Conservation (phyloP, 2,113 vertebrate species). For the Naja naja region DNA sequence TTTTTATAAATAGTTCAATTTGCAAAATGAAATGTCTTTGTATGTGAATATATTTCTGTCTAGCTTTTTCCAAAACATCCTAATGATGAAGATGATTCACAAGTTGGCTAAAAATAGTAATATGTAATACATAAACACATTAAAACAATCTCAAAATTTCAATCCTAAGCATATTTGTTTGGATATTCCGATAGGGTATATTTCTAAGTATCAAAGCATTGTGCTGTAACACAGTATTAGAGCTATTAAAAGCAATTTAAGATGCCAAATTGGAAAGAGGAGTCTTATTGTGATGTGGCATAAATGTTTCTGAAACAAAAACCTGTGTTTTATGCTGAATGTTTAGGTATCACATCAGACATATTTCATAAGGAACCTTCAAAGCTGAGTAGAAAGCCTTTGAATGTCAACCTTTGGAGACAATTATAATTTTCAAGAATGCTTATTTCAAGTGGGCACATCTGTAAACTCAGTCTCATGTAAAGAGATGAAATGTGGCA, state of each 20-base stretch:
- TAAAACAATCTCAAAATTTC: neutral
- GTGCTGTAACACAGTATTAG: neutral
- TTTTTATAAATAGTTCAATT: neutral
- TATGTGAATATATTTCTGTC: neutral
- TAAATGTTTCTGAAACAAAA: neutral
- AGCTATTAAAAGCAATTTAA: neutral
- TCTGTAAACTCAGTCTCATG: neutral
- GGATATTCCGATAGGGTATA: neutral
- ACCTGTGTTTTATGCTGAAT: neutral
- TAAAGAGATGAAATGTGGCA: neutral
- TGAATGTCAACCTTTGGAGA: constrained; percentile 4
- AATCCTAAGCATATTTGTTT: neutral
- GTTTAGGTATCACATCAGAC: neutral
- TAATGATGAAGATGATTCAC: neutral
- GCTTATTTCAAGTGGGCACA: constrained; percentile 7
- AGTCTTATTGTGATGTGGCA: neutral
- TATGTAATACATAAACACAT: neutral
- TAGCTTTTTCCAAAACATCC: neutral
- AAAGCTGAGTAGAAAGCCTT: constrained; percentile 11
- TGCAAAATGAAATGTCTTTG: neutral
- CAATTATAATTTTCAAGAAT: constrained; percentile 5
- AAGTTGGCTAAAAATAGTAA: neutral
- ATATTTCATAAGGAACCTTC: neutral
- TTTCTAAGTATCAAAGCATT: neutral
- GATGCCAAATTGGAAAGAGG: neutral